Evolutionary conservation across 1,140 invertebrate genomes (phyloP).

Genomic region (Brachionus paranguensis): DNA sequence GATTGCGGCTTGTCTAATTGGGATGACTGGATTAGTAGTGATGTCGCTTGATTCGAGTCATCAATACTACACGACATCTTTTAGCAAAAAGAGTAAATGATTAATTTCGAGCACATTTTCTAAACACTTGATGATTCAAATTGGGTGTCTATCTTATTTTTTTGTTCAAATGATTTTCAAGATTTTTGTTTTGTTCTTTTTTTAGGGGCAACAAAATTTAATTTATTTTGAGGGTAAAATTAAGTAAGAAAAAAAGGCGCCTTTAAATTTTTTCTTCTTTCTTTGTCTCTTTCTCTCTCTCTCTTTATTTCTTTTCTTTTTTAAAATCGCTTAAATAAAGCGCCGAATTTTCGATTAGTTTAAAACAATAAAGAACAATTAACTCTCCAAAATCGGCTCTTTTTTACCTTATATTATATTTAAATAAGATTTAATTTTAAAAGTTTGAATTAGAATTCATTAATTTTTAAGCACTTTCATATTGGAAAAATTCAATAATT

Average conservation of each 20-base stretch:
- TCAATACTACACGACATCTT: conserved; percentile 32
- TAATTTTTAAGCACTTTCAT: no score
- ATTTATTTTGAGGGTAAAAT: conserved; percentile 31
- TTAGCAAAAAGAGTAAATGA: neutral
- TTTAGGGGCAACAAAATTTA: neutral
- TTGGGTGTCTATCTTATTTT: neutral
- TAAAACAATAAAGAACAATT: no score
- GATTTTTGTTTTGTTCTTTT: neutral
- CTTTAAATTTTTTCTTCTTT: neutral
- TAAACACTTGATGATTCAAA: neutral
- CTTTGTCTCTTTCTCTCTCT: neutral
- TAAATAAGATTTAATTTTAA: no score
- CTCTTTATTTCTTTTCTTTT: neutral
- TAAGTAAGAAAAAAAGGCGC: conserved; percentile 33
- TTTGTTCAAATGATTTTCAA: neutral
- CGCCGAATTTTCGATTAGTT: neutral
- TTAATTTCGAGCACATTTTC: neutral
- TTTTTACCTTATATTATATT: no score
- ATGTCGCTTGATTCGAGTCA: neutral
- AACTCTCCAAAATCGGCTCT: no score
- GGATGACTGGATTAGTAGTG: conserved; percentile 1
- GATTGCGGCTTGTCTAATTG: neutral
- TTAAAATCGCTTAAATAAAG: neutral
- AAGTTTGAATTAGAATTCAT: no score
- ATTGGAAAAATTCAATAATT: no score